Evolutionary conservation across 2,797 vertebrate species (phyloP).

Genomic region (Avahi laniger): DNA sequence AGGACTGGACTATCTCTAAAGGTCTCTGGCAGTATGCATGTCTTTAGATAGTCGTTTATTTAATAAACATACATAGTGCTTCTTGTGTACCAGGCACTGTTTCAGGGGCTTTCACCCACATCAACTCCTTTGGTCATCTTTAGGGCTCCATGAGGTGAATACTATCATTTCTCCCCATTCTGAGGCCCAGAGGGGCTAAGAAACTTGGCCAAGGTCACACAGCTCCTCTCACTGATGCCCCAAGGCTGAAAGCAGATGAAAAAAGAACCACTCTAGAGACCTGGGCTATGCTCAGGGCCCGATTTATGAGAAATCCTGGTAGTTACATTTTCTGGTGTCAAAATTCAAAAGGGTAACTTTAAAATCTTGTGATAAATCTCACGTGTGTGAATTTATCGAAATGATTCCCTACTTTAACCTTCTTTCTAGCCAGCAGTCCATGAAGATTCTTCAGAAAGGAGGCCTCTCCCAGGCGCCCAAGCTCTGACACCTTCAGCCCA

Average conservation of each 20-base stretch:
- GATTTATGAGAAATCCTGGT: background rate
- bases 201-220: background rate
- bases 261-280: background rate
- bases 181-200: background rate
- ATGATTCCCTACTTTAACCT: background rate
- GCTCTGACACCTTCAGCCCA: background rate
- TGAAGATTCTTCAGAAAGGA: background rate
- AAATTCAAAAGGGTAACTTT: background rate
- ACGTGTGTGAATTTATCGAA: background rate
- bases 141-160: background rate
- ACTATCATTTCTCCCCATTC: background rate
- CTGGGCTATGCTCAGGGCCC: background rate
- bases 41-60: background rate
- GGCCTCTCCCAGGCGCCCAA: background rate
- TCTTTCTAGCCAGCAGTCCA: background rate
- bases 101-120: background rate
- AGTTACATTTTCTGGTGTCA: background rate
- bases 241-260: background rate
- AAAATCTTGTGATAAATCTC: background rate
- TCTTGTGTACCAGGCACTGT: background rate
- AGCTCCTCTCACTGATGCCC: background rate
- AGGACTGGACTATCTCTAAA: background rate
- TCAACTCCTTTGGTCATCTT: background rate
- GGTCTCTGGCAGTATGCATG: rapidly evolving
- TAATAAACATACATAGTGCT: background rate